Evolutionary conservation across 1,140 invertebrate genomes (phyloP), one percentile per base, ranked within the genome.

Genomic region (Drosophila nikananu): DNA sequence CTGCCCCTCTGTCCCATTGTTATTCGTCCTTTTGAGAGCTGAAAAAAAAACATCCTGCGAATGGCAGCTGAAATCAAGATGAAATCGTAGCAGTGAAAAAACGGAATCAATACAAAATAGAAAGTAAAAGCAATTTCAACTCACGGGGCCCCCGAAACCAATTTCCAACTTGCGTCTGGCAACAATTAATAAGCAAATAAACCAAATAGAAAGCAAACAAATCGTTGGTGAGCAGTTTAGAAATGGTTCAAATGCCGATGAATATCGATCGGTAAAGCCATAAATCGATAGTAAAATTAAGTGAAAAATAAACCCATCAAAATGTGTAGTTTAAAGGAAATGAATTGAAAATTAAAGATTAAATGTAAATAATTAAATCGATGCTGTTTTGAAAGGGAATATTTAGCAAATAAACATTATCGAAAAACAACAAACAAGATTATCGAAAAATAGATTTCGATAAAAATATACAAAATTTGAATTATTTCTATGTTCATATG

Each of bases 131-230:
- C 67, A 73, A 73, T 73, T 73, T 73, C 21, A 55, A 67, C 23
- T 71, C 19, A 54, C 37, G 37, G 46, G 19, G 30, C 44, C 13
- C 13, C n/a, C 8, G 30, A 58, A 73, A 58, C 51, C 66, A 61
- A 73, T 73, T 73, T 71, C 46, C 30, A 46, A 46, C 44, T 57
- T 48, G 66, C 42, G 49, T 19, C 32, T 52, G 74, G 57, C 75
- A 77, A 78, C 74, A 77, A 77, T 68, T 77, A 77, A 77, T 68
- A 77, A 46, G 42, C 75, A 73, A 74, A 74, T 73, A 74, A 73
- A 37, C 68, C 37, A 54, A 74, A 62, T 52, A 41, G 19, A 19
- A 62, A 35, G 25, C 35, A 37, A 44, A 44, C 41, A 72, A 70
- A 37, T 49, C 15, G 30, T 2, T 8, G 19, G 19, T 1, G 8